These are phyloP conservation scores for Dryobates pubescens DNA, from an alignment of 2,797 vertebrate genomes.

Conservation along the genomic window DNA sequence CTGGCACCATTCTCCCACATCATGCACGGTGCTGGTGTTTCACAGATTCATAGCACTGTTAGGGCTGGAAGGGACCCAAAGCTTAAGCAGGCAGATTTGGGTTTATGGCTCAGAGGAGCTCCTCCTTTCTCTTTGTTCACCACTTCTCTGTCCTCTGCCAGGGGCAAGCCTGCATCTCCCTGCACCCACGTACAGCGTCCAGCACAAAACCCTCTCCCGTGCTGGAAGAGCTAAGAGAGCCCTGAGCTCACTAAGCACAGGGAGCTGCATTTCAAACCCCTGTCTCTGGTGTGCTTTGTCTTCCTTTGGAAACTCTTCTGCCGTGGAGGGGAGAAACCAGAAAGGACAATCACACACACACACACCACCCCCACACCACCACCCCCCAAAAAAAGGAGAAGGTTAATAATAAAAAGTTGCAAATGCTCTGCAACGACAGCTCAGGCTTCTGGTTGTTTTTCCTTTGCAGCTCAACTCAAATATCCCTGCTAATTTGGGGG, in stretches of 20 bases:
- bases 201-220: accelerated
- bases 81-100: not conserved
- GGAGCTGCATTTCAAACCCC: not conserved
- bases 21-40: not conserved
- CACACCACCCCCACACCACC: no score
- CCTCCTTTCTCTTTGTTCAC: not conserved
- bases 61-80: no score
- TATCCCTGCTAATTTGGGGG: constrained; percentile 55
- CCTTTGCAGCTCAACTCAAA: constrained; percentile 39
- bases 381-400: not conserved
- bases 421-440: constrained; percentile 2
- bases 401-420: constrained; percentile 38
- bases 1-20: not conserved
- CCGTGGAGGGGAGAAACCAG: not conserved
- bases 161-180: not conserved
- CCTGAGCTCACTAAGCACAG: not conserved
- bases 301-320: not conserved
- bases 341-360: not conserved
- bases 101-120: not conserved
- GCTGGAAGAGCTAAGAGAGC: not conserved
- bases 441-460: constrained; percentile 46
- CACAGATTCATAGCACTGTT: no score
- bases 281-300: not conserved
- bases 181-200: accelerated
- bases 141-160: accelerated